Evolutionary conservation across 2,113 vertebrate species (phyloP).

Genomic region (Proterorhinus semilunaris): DNA sequence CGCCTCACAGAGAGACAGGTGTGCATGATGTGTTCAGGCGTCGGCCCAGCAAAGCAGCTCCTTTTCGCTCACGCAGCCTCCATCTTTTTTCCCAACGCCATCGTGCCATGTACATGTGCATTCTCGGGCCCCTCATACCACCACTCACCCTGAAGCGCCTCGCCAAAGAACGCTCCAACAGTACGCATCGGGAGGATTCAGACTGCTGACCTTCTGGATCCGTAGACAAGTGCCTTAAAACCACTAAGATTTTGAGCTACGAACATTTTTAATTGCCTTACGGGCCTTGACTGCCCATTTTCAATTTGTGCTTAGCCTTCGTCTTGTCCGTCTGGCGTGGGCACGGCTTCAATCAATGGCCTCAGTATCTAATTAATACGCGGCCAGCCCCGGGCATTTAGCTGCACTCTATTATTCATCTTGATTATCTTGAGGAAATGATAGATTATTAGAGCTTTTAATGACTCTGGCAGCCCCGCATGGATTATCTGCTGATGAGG

Average conservation of each 20-base stretch:
- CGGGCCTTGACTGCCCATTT: background rate
- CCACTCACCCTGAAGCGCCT: too few relatives aligned
- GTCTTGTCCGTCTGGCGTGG: background rate
- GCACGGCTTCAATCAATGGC: constrained; percentile 14
- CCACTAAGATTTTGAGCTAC: background rate
- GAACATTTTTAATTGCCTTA: background rate
- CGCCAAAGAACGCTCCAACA: too few relatives aligned
- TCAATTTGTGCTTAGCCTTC: background rate
- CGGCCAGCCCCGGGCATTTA: constrained; percentile 64
- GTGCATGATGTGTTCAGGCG: background rate
- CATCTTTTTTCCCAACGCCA: too few relatives aligned
- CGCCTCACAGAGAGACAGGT: background rate
- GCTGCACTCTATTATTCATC: constrained; percentile 61
- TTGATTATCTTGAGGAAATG: constrained; percentile 79
- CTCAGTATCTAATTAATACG: constrained; percentile 67
- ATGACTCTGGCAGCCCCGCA: constrained; percentile 75
- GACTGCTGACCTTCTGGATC: too few relatives aligned
- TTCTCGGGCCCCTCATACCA: too few relatives aligned
- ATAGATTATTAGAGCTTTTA: constrained; percentile 76
- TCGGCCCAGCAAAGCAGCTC: background rate
- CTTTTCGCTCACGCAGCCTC: background rate
- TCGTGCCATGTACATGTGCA: too few relatives aligned
- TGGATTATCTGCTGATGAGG: constrained; percentile 72
- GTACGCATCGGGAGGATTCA: too few relatives aligned
- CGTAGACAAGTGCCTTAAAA: too few relatives aligned